Conservation (phyloP, 2,797 vertebrate genomes). For the Scolopax bukidnonensis region DNA sequence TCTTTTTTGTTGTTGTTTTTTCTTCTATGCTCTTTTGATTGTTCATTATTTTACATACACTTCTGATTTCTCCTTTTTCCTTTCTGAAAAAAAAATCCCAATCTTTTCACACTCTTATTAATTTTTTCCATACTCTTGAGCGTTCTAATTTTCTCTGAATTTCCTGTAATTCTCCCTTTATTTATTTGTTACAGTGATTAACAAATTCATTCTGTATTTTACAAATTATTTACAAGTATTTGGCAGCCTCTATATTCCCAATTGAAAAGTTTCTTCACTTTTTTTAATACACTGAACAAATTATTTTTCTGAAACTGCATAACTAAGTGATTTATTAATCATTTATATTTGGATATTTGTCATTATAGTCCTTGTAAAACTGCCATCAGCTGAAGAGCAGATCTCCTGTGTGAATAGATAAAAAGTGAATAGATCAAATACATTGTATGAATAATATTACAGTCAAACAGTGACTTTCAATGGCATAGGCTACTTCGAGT, state of each 20-base stretch:
- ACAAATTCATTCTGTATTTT: neutral
- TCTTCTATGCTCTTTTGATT: neutral
- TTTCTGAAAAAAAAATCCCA: neutral
- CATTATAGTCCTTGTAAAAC: neutral
- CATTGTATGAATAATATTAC: neutral
- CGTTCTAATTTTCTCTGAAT: neutral
- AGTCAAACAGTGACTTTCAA: neutral
- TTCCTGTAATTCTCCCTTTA: neutral
- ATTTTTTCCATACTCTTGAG: neutral
- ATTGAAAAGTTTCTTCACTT: neutral
- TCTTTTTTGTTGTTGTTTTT: neutral
- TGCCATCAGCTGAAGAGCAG: neutral
- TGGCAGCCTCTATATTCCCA: neutral
- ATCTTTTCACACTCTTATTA: neutral
- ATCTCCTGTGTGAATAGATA: neutral
- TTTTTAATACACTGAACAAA: neutral
- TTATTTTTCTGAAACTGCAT: neutral
- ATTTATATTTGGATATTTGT: slow-evolving; percentile 3
- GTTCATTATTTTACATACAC: neutral
- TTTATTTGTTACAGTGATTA: neutral
- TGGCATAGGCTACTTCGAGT: neutral
- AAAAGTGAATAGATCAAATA: slow-evolving; percentile 1
- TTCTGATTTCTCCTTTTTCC: neutral
- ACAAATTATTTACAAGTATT: neutral
- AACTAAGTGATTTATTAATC: slow-evolving; percentile 2